A percentile compares a stretch with the other conserved stretches of the same genome.
phyloP scores from a whole-genome alignment of 2,113 vertebrate genomes.

The Hylia prasina region DNA sequence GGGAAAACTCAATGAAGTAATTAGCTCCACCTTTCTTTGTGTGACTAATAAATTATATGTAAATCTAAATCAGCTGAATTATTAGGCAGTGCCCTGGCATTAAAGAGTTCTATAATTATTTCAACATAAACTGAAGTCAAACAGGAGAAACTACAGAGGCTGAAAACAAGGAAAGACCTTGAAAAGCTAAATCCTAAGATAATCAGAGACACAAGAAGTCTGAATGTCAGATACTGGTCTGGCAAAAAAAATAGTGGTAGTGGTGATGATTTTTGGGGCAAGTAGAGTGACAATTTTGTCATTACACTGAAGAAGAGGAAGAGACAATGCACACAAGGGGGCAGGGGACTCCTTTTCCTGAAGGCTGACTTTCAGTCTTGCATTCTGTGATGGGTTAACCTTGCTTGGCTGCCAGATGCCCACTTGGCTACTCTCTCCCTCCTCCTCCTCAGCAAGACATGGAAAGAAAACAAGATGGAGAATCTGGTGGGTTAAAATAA shows the following conservation, averaged over 20 bases:
- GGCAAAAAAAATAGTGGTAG: neutral
- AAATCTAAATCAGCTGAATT: neutral
- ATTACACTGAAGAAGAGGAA: neutral
- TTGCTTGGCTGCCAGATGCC: neutral
- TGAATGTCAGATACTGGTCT: neutral
- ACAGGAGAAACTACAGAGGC: neutral
- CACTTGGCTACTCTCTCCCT: neutral
- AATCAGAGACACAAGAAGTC: neutral
- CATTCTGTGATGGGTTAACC: neutral
- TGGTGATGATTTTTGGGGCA: neutral
- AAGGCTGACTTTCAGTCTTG: neutral
- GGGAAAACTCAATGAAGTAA: neutral
- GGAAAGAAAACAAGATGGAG: neutral
- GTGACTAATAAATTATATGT: neutral
- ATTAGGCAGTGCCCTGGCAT: neutral
- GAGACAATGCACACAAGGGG: neutral
- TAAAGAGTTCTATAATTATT: neutral
- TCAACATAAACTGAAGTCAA: neutral
- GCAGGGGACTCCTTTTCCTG: neutral
- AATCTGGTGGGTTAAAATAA: neutral
- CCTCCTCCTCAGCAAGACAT: accelerated
- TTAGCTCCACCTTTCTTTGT: neutral
- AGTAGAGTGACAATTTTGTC: neutral
- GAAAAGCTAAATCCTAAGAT: neutral
- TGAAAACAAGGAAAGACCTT: neutral